A percentile compares a stretch with the other conserved stretches of the same genome.
These are phyloP conservation scores for Episyrphus balteatus DNA, from an alignment of 1,140 invertebrate species.

Conservation along the genomic window DNA sequence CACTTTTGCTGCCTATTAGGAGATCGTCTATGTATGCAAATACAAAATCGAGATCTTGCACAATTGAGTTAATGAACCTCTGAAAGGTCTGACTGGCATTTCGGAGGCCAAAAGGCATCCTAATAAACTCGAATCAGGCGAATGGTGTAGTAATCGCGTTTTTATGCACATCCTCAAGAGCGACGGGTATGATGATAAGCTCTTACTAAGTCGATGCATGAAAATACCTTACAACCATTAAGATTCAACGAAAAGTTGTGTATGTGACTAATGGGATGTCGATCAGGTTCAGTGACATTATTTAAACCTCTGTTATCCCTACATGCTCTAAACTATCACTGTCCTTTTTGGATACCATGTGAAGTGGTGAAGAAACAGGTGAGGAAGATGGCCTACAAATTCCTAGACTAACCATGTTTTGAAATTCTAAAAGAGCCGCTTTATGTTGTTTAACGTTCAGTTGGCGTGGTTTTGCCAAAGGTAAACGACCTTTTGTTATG, in stretches of 20 bases:
- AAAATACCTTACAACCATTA: slow-evolving; percentile 16
- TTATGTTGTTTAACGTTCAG: slow-evolving; percentile 22
- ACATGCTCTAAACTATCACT: slow-evolving; percentile 25
- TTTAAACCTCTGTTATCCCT: slow-evolving; percentile 40
- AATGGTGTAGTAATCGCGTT: slow-evolving; percentile 32
- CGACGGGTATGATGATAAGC: slow-evolving; percentile 41
- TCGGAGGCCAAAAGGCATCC: slow-evolving; percentile 32
- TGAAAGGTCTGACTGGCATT: slow-evolving; percentile 38
- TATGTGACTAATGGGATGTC: neutral
- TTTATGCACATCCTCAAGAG: slow-evolving; percentile 23
- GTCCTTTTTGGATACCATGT: slow-evolving; percentile 31
- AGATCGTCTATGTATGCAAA: slow-evolving; percentile 40
- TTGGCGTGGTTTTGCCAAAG: slow-evolving; percentile 20
- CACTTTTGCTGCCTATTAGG: slow-evolving; percentile 31
- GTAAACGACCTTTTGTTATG: slow-evolving; percentile 20
- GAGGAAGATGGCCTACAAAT: slow-evolving; percentile 28
- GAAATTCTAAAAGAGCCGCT: slow-evolving; percentile 15
- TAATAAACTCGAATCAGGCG: slow-evolving; percentile 32
- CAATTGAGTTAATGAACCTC: slow-evolving; percentile 37
- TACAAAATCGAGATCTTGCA: slow-evolving; percentile 28
- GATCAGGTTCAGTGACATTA: slow-evolving; percentile 3
- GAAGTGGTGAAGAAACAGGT: slow-evolving; percentile 38
- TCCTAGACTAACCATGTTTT: slow-evolving; percentile 10
- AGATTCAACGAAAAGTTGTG: too few species aligned
- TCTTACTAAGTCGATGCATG: slow-evolving; percentile 36